Conservation (phyloP, 2,113 vertebrate genomes). For the Sinosuthora webbiana region DNA sequence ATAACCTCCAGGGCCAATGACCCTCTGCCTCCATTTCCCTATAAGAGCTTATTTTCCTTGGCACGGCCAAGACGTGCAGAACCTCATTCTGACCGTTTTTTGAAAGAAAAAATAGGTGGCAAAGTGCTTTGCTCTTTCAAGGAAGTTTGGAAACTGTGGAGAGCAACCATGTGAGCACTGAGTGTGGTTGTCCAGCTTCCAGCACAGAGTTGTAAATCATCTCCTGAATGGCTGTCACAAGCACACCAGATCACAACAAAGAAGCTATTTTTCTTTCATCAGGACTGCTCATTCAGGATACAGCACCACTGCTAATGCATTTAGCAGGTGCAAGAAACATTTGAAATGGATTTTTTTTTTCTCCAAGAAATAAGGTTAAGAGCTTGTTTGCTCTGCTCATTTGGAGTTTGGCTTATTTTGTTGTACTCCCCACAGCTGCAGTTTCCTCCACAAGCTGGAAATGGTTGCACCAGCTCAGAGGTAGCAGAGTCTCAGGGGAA, state of each 20-base stretch:
- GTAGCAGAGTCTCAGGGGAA: not conserved
- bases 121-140: constrained; percentile 21
- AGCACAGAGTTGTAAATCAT: constrained; percentile 21
- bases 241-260: not conserved
- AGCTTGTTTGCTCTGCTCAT: not conserved
- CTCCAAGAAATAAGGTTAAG: not conserved
- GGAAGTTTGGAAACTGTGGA: not conserved
- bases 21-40: not conserved
- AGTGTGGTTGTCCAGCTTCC: not conserved
- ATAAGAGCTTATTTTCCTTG: constrained; percentile 13
- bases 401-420: not conserved
- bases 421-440: not conserved
- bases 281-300: not conserved
- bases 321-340: not conserved
- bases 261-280: not conserved
- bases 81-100: not conserved
- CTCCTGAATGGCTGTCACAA: constrained; percentile 4
- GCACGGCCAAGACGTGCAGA: not conserved
- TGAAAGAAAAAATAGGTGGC: not conserved
- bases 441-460: not conserved
- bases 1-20: not conserved
- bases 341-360: not conserved
- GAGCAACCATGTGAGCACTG: not conserved
- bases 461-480: not conserved
- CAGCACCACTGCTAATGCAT: not conserved